Conservation (phyloP, 2,797 vertebrate species). For the Tiaroga cobitis region DNA sequence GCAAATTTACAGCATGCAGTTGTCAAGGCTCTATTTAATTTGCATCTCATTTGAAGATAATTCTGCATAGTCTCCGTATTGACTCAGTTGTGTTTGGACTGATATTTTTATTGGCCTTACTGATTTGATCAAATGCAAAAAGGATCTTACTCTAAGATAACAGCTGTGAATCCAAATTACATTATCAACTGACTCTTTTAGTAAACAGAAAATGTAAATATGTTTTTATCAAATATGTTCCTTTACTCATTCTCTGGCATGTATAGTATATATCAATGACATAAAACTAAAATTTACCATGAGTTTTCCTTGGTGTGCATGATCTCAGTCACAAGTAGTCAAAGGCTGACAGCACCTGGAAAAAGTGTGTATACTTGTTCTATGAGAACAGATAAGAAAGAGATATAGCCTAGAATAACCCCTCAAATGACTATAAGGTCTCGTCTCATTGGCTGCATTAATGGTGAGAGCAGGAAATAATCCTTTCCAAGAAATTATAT, state of each 20-base stretch:
- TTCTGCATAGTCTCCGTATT: not conserved
- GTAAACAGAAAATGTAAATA: not conserved
- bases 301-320: constrained; percentile 65
- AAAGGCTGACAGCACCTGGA: constrained; percentile 17
- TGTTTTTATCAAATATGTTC: not conserved
- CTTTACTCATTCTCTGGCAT: not conserved
- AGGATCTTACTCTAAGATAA: not conserved
- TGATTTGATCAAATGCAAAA: constrained; percentile 7
- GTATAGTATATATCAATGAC: constrained; percentile 1
- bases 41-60: constrained; percentile 15
- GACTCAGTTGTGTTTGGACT: constrained; percentile 10
- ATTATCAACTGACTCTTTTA: not conserved
- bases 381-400: constrained; percentile 49
- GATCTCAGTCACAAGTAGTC: constrained; percentile 32
- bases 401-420: constrained; percentile 19
- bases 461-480: constrained; percentile 48
- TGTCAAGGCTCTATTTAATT: constrained; percentile 10
- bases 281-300: constrained; percentile 62
- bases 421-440: constrained; percentile 4
- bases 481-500: constrained; percentile 35
- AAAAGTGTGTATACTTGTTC: constrained; percentile 15
- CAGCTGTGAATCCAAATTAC: constrained; percentile 8
- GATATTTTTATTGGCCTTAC: constrained; percentile 24
- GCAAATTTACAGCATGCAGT: not conserved
- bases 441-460: constrained; percentile 59